Percentiles rank a stretch among this genome's conserved stretches.
phyloP scores from a whole-genome alignment of 2,113 vertebrate genomes.

The Podarcis raffonei region DNA sequence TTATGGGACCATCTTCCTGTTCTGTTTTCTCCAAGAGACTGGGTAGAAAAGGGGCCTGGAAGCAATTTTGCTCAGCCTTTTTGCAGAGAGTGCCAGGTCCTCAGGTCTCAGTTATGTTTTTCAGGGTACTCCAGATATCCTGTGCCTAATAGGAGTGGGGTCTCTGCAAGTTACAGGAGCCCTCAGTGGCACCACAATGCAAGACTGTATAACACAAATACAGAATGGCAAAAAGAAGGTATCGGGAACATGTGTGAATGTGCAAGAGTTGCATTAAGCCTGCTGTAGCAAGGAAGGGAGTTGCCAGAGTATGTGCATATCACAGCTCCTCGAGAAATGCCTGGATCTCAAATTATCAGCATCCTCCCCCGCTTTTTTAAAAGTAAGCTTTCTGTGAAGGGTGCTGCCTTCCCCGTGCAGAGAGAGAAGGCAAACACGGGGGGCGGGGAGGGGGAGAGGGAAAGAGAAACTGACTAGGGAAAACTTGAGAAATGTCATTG shows the following conservation, averaged over 20 bases:
- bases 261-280: not conserved
- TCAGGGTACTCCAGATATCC: not conserved
- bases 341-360: not conserved
- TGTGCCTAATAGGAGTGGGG: no score
- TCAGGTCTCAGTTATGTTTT: not conserved
- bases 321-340: not conserved
- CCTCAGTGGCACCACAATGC: not conserved
- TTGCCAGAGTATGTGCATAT: not conserved
- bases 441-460: not conserved
- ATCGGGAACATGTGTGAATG: not conserved
- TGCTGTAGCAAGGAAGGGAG: not conserved
- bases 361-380: not conserved
- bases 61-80: not conserved
- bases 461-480: not conserved
- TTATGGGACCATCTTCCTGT: not conserved
- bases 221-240: not conserved
- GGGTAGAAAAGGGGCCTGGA: not conserved
- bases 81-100: not conserved
- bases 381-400: not conserved
- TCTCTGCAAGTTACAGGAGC: not conserved
- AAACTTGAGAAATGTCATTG: not conserved
- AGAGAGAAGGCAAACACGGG: rapidly evolving
- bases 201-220: not conserved
- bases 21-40: not conserved
- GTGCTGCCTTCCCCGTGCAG: not conserved